phyloP scores from a whole-genome alignment of 2,888 invertebrate species.

The Amorpha juglandis region DNA sequence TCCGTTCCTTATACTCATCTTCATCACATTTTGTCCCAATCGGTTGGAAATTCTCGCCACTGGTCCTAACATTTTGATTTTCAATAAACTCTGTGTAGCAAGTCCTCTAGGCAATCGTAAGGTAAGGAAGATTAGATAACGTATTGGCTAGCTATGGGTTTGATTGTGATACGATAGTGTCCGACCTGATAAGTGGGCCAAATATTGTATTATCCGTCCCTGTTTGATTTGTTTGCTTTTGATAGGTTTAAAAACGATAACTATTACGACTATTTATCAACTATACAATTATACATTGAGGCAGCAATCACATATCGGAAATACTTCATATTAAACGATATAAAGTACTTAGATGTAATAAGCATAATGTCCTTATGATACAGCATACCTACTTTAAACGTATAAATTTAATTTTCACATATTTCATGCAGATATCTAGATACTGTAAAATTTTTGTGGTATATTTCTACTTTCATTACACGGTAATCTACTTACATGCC shows the following conservation, averaged over 20 bases:
- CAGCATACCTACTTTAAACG: too few relatives aligned
- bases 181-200: conserved; percentile 47
- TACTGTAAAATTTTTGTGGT: conserved; percentile 20
- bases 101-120: conserved; percentile 34
- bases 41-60: conserved; percentile 68
- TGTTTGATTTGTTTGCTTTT: not conserved
- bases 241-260: not conserved
- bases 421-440: too few relatives aligned
- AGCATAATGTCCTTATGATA: too few relatives aligned
- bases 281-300: too few relatives aligned
- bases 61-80: conserved; percentile 71
- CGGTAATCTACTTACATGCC: conserved; percentile 36
- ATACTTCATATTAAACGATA: too few relatives aligned
- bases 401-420: too few relatives aligned
- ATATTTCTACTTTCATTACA: conserved; percentile 23
- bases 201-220: conserved; percentile 11
- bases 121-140: conserved; percentile 63
- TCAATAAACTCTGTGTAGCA: conserved; percentile 29
- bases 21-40: conserved; percentile 68
- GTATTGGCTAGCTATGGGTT: conserved; percentile 51
- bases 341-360: too few relatives aligned
- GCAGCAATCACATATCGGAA: not conserved
- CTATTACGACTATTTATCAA: not conserved
- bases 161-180: conserved; percentile 43
- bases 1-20: conserved; percentile 65